Evolutionary conservation across 2,888 invertebrate species (phyloP).

Genomic region (Synergus laeviventris): DNA sequence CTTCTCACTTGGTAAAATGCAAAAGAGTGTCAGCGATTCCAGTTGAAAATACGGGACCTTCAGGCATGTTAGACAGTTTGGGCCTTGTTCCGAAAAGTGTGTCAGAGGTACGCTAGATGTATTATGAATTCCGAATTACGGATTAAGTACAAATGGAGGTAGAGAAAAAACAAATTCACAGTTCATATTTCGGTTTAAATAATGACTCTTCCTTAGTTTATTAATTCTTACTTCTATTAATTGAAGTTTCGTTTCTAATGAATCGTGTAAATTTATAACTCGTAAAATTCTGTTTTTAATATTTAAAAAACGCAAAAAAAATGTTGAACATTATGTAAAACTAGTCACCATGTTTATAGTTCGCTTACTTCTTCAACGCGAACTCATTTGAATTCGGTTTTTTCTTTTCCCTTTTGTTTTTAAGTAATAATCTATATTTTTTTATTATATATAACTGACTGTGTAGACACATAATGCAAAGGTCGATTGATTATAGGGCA

Average conservation of each 20-base stretch:
- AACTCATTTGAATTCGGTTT: neutral
- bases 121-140: slow-evolving; percentile 15
- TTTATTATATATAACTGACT: neutral
- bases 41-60: slow-evolving; percentile 78
- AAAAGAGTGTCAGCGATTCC: slow-evolving; percentile 85
- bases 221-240: neutral
- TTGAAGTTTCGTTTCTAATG: neutral
- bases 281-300: neutral
- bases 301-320: neutral
- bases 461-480: slow-evolving; percentile 12
- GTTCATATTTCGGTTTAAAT: neutral
- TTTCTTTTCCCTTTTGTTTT: neutral
- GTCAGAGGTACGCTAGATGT: slow-evolving; percentile 56
- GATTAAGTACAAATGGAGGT: slow-evolving; percentile 26
- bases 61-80: slow-evolving; percentile 72
- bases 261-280: neutral
- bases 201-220: too few relatives aligned
- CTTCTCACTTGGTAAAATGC: slow-evolving; percentile 85
- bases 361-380: neutral
- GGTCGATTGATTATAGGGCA: slow-evolving; percentile 17
- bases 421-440: neutral
- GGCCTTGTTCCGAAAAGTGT: slow-evolving; percentile 70
- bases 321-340: neutral
- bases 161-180: neutral
- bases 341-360: neutral